These are phyloP conservation scores for Cephus sareptanus DNA, from an alignment of 2,888 invertebrate genomes.

Conservation along the genomic window DNA sequence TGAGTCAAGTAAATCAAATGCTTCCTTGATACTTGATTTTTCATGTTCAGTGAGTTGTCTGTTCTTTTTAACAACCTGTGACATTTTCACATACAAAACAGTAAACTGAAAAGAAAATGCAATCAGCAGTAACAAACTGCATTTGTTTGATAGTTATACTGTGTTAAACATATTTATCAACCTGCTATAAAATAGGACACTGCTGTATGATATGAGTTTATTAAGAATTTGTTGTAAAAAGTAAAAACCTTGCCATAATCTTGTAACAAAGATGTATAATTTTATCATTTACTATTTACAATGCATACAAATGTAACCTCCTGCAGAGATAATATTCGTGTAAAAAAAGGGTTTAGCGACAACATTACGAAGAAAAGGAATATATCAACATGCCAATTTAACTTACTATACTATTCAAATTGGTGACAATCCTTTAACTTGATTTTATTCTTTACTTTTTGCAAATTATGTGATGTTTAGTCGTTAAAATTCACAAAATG, in stretches of 20 bases:
- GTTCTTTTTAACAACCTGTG: conserved; percentile 15
- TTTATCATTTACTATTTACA: not conserved
- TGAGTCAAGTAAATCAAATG: conserved; percentile 42
- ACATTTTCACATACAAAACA: not conserved
- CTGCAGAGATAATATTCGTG: not conserved
- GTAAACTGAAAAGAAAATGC: not conserved
- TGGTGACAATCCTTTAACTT: not conserved
- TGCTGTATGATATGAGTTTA: not conserved
- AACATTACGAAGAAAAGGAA: not conserved
- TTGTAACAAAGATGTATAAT: not conserved
- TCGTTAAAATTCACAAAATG: not conserved
- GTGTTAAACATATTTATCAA: not conserved
- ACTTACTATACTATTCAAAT: not conserved
- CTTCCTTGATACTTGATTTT: conserved; percentile 37
- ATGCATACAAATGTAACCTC: not conserved
- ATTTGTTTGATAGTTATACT: not conserved
- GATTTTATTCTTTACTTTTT: not conserved
- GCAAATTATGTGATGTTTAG: not conserved
- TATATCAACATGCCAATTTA: not conserved
- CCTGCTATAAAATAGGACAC: not conserved
- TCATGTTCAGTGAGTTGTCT: conserved; percentile 32
- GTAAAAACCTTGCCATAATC: not conserved
- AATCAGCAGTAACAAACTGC: not conserved
- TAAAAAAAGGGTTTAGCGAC: not conserved
- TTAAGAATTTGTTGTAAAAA: not conserved